phyloP scores from a whole-genome alignment of 1,140 invertebrate species.

The Bombus breviceps region DNA sequence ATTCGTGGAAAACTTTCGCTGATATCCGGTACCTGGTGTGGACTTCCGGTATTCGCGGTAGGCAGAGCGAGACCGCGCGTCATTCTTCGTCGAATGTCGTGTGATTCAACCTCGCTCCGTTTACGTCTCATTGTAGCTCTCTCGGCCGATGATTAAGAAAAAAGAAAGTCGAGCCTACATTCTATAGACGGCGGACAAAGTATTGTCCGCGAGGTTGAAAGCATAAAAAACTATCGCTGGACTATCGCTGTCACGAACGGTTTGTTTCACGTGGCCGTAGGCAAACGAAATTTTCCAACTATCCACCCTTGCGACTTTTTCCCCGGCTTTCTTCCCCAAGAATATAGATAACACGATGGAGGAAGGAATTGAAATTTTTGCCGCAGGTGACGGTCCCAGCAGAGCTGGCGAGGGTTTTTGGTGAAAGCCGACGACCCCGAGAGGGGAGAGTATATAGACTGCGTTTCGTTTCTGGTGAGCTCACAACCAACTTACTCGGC shows the following conservation, averaged over 20 bases:
- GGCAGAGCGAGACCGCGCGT: slow-evolving; percentile 23
- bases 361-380: slow-evolving; percentile 55
- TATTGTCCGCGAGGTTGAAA: not conserved
- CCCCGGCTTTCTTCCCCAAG: rapidly evolving
- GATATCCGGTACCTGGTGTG: not conserved
- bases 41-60: slow-evolving; percentile 62
- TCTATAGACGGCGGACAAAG: not conserved
- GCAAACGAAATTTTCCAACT: not conserved
- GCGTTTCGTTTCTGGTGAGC: slow-evolving; percentile 76
- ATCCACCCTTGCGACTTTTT: not conserved
- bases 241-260: not conserved
- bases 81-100: slow-evolving; percentile 29
- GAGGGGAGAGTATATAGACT: slow-evolving; percentile 82
- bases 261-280: not conserved
- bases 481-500: slow-evolving; percentile 79
- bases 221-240: not conserved
- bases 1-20: slow-evolving; percentile 30
- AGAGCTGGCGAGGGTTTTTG: slow-evolving; percentile 70
- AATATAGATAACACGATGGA: rapidly evolving
- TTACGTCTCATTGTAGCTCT: slow-evolving; percentile 53
- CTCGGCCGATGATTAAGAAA: slow-evolving; percentile 73
- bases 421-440: slow-evolving; percentile 73
- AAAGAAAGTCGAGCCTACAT: slow-evolving; percentile 63
- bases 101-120: slow-evolving; percentile 70
- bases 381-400: slow-evolving; percentile 25